These are phyloP conservation scores for Microctonus hyperodae DNA, from an alignment of 2,888 invertebrate species.

Conservation along the genomic window DNA sequence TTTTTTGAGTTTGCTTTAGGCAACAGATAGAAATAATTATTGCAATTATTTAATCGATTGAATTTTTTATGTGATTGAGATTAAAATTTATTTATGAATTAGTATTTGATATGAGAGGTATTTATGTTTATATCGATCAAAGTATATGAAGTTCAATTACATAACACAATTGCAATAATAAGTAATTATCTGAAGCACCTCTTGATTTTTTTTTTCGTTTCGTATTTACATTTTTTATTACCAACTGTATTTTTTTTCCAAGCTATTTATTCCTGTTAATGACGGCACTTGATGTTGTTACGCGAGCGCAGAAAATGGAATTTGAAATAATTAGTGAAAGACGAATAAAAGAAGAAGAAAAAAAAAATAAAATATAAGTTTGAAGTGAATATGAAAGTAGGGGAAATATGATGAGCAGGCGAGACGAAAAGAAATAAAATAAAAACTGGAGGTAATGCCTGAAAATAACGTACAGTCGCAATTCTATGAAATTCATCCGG, in stretches of 20 bases:
- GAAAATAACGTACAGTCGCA: constrained; percentile 13
- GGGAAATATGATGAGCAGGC: not conserved
- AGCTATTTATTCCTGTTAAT: constrained; percentile 17
- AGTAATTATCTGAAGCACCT: not conserved
- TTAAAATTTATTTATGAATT: too few species aligned
- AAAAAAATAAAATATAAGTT: not conserved
- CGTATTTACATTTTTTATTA: not conserved
- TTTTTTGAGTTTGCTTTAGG: too few species aligned
- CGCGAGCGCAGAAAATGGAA: not conserved
- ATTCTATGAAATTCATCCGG: constrained; percentile 21
- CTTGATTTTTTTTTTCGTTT: not conserved
- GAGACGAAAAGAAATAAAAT: not conserved
- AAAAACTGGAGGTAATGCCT: not conserved
- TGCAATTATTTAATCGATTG: too few species aligned
- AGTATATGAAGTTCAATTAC: not conserved
- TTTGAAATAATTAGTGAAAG: constrained; percentile 7
- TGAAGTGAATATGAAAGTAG: not conserved
- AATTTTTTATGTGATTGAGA: too few species aligned
- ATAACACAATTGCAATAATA: constrained; percentile 7
- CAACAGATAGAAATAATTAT: too few species aligned
- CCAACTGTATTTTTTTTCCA: constrained; percentile 13
- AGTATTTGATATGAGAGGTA: too few species aligned
- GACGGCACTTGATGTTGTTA: constrained; percentile 17
- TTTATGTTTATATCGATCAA: not conserved
- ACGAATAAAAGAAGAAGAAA: not conserved